These are phyloP conservation scores for Slavum lentiscoides DNA, from an alignment of 2,888 invertebrate genomes.

Conservation along the genomic window DNA sequence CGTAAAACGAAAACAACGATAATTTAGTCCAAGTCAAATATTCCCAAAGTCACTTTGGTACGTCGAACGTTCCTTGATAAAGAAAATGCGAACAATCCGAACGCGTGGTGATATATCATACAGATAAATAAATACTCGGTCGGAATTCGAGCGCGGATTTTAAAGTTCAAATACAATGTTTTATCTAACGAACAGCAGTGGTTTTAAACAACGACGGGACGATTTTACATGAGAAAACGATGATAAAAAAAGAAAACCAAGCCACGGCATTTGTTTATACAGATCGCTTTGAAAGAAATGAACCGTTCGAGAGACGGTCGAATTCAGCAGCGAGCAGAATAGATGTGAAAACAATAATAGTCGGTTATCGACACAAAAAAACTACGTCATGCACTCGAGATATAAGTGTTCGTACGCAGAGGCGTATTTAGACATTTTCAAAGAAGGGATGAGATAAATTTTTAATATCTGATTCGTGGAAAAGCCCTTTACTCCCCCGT, in stretches of 20 bases:
- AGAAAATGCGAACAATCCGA: neutral
- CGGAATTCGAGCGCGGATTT: neutral
- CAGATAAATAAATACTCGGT: neutral
- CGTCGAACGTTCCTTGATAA: too few species aligned
- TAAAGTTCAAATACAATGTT: neutral
- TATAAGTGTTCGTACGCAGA: too few species aligned
- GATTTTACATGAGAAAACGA: neutral
- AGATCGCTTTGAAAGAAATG: neutral
- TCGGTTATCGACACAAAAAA: neutral
- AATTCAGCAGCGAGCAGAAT: neutral
- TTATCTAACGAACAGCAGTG: neutral
- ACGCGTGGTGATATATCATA: neutral
- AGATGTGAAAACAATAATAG: slow-evolving; percentile 24
- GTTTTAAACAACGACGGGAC: neutral
- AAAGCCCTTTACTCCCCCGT: too few species aligned
- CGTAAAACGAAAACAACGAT: too few species aligned
- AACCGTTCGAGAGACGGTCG: too few species aligned
- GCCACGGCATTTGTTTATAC: neutral
- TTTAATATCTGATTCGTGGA: too few species aligned
- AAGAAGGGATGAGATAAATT: too few species aligned
- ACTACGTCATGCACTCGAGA: neutral
- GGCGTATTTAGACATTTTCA: neutral
- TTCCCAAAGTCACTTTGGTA: too few species aligned
- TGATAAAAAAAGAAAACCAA: neutral
- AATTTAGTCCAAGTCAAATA: too few species aligned